Evolutionary conservation across 2,888 invertebrate genomes (phyloP).

Genomic region (Camptogramma bilineatum): DNA sequence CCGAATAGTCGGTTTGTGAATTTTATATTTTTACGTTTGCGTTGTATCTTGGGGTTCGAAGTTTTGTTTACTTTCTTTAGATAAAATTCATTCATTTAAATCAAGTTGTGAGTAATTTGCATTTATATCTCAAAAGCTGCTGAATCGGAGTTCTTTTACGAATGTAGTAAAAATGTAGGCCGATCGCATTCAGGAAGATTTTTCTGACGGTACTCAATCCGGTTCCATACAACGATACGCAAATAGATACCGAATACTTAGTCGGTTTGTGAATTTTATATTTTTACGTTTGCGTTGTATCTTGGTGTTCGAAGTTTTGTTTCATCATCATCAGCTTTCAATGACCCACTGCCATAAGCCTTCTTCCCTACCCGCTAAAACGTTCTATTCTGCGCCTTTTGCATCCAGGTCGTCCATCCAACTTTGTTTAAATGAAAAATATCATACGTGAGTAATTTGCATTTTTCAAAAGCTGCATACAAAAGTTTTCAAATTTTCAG

Average conservation of each 20-base stretch:
- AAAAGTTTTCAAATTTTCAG: no score
- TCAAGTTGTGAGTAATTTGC: no score
- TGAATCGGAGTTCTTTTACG: constrained; percentile 83
- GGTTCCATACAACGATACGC: constrained; percentile 68
- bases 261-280: constrained; percentile 42
- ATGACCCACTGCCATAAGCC: no score
- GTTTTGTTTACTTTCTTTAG: neutral
- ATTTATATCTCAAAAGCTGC: no score
- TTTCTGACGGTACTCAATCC: constrained; percentile 70
- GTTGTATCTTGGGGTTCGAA: neutral
- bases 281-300: constrained; percentile 15
- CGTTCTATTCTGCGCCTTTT: no score
- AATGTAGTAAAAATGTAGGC: constrained; percentile 83
- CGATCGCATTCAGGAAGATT: constrained; percentile 76
- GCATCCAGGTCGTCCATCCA: no score
- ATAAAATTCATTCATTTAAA: no score
- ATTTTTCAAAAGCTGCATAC: no score
- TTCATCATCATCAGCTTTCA: no score
- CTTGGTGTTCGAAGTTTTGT: neutral
- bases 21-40: constrained; percentile 31
- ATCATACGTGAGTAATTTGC: no score
- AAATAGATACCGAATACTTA: constrained; percentile 57
- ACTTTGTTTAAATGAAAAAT: no score
- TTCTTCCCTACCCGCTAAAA: no score
- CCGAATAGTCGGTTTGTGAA: constrained; percentile 40